Conservation (phyloP, 2,797 vertebrate genomes). For the Micromesistius poutassou region DNA sequence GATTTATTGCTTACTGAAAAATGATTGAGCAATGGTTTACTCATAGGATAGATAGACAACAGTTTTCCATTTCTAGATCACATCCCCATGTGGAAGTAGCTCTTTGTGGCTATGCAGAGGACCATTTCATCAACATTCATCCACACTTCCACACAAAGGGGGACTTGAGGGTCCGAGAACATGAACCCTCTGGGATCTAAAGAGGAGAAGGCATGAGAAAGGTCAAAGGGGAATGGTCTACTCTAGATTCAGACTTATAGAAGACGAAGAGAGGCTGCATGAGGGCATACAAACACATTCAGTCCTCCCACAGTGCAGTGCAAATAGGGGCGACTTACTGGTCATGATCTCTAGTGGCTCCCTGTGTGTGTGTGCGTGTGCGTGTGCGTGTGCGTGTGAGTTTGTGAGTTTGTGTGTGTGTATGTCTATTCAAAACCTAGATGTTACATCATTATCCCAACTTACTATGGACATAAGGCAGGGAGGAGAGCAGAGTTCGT, state of each 20-base stretch:
- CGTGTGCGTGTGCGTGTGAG: conserved; percentile 3
- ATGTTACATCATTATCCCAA: too few relatives aligned
- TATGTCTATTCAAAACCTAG: background rate
- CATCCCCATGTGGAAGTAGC: background rate
- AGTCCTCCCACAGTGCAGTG: background rate
- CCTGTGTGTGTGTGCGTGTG: conserved; percentile 9
- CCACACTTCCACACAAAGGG: background rate
- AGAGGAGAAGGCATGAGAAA: too few relatives aligned
- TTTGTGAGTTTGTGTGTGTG: background rate
- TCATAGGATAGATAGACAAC: background rate
- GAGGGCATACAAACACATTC: background rate
- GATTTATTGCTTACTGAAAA: background rate
- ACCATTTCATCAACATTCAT: background rate
- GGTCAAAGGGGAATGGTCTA: too few relatives aligned
- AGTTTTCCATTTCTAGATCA: background rate
- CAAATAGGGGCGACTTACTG: background rate
- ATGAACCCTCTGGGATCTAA: too few relatives aligned
- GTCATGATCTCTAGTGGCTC: conserved; percentile 56
- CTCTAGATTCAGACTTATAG: background rate
- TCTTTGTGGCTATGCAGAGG: background rate
- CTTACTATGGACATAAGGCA: background rate
- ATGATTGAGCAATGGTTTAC: background rate
- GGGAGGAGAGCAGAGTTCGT: background rate
- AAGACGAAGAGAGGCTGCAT: background rate
- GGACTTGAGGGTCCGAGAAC: background rate